Percentiles rank a stretch among this genome's conserved stretches.
phyloP scores from a whole-genome alignment of 2,113 vertebrate species.

The Strix aluco region DNA sequence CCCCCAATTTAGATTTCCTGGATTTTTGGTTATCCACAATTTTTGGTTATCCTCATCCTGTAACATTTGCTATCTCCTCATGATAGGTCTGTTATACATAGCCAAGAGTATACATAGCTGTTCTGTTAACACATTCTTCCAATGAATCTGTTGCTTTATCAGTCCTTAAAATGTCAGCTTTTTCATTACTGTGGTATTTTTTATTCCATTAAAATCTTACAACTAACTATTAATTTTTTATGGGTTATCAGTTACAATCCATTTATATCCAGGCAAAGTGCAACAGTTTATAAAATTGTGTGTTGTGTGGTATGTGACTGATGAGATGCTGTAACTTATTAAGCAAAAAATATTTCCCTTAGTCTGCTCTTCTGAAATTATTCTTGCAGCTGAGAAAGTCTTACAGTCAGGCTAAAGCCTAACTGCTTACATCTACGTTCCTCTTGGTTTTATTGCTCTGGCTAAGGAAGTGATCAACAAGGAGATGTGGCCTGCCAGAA shows the following conservation, averaged over 20 bases:
- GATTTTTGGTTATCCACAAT: not conserved
- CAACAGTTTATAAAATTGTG: conserved; percentile 25
- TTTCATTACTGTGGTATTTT: conserved; percentile 18
- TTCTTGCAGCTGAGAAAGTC: not conserved
- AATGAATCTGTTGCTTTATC: conserved; percentile 7
- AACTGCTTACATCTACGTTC: not conserved
- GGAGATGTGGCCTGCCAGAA: not conserved
- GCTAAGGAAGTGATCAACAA: not conserved
- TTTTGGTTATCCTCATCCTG: not conserved
- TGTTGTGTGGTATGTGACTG: not conserved
- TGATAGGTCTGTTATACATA: not conserved
- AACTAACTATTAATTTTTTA: conserved; percentile 42
- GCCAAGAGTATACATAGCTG: not conserved
- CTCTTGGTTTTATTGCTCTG: not conserved
- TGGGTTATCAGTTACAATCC: conserved; percentile 36
- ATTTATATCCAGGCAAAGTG: conserved; percentile 26
- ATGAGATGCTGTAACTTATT: not conserved
- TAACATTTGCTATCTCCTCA: not conserved
- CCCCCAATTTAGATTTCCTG: not conserved
- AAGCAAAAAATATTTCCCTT: conserved; percentile 30
- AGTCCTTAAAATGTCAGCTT: conserved; percentile 18
- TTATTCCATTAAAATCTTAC: conserved; percentile 26
- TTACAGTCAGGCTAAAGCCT: not conserved
- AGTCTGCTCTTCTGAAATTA: conserved; percentile 7
- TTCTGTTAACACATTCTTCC: not conserved